Evolutionary conservation across 2,113 vertebrate species (phyloP).

Genomic region (Cranoglanis bouderius): DNA sequence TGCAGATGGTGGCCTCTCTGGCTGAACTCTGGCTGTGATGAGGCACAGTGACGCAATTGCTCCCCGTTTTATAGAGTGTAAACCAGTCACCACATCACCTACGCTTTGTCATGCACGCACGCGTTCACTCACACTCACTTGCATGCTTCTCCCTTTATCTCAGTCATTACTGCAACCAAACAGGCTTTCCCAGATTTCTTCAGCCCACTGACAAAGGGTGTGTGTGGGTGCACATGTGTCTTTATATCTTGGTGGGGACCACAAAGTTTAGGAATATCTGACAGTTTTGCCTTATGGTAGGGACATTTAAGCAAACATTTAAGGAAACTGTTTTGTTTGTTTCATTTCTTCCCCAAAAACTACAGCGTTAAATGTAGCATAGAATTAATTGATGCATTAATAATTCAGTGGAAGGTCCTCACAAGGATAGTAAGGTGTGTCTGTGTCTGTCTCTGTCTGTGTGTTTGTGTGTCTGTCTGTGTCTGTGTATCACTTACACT

Average conservation of each 20-base stretch:
- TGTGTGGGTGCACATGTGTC: background rate
- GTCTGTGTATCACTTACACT: background rate
- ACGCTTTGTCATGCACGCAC: background rate
- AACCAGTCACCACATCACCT: conserved; percentile 30
- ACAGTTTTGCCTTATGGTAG: background rate
- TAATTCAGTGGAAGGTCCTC: background rate
- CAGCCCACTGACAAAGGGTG: background rate
- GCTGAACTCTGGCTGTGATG: conserved; percentile 40
- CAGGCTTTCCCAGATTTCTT: conserved; percentile 39
- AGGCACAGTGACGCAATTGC: conserved; percentile 25
- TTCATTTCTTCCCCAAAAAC: background rate
- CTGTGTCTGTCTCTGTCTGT: background rate
- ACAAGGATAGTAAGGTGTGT: background rate
- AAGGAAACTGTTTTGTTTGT: background rate
- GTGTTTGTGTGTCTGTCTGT: background rate
- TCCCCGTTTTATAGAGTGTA: conserved; percentile 28
- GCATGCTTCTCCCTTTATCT: background rate
- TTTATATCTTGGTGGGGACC: background rate
- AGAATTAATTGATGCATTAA: background rate
- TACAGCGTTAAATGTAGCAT: background rate
- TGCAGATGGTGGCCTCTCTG: conserved; percentile 51
- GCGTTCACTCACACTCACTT: background rate
- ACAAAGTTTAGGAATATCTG: background rate
- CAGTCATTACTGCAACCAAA: conserved; percentile 2
- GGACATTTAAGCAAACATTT: background rate